Evolutionary conservation across 2,113 vertebrate genomes (phyloP).

Genomic region (Poecile atricapillus): DNA sequence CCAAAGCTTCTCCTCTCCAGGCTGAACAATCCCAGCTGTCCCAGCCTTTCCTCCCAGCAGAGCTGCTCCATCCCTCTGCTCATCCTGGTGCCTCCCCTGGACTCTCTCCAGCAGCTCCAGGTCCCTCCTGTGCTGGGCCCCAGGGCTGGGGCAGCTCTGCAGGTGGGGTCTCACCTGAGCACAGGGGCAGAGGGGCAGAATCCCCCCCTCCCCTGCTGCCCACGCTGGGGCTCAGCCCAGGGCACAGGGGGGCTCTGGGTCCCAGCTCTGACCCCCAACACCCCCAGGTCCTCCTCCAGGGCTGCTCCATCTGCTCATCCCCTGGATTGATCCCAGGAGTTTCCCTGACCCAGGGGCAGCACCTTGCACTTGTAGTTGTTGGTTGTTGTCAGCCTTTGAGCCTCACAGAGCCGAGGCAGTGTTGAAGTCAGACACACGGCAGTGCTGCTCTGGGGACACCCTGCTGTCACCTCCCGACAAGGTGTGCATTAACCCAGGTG

Average conservation of each 20-base stretch:
- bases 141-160: background rate
- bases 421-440: background rate
- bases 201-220: background rate
- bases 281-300: background rate
- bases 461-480: background rate
- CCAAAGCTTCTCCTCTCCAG: background rate
- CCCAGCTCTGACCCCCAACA: background rate
- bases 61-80: background rate
- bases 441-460: background rate
- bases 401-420: background rate
- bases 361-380: background rate
- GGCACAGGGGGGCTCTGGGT: background rate
- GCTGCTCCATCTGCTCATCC: background rate
- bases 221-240: background rate
- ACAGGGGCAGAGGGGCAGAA: background rate
- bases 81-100: background rate
- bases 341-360: background rate
- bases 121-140: background rate
- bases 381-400: background rate
- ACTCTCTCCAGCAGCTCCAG: background rate
- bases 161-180: background rate
- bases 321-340: accelerated
- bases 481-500: background rate
- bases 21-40: background rate
- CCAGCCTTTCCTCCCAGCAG: background rate